Conservation (phyloP, 2,797 vertebrate species). For the Sphenopsis melanotis region DNA sequence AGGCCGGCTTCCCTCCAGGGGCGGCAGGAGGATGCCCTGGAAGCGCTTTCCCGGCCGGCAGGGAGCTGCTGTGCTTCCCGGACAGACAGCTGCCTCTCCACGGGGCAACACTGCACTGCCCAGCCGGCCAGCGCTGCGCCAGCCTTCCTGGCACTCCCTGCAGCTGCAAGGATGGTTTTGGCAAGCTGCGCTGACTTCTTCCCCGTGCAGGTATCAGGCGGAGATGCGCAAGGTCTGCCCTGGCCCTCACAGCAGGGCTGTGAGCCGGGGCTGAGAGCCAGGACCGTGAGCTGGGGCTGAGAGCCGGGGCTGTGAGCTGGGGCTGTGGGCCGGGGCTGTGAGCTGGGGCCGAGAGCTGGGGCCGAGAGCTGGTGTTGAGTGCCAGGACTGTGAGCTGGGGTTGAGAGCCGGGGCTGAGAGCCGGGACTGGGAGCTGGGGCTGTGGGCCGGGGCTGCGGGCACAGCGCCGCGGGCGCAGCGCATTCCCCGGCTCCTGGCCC, state of each 20-base stretch:
- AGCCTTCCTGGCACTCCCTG: not conserved
- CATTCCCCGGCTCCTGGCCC: not conserved
- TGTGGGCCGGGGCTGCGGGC: not conserved
- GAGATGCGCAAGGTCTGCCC: not conserved
- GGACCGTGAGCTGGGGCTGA: too few species aligned
- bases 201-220: not conserved
- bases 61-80: not conserved
- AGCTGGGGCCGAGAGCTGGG: not conserved
- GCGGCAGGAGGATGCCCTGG: not conserved
- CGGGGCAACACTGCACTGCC: fast-evolving
- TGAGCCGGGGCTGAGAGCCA: too few species aligned
- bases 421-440: too few species aligned
- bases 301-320: fast-evolving
- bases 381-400: too few species aligned
- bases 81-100: fast-evolving
- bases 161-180: not conserved
- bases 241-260: fast-evolving
- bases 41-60: not conserved
- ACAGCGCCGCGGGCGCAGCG: fast-evolving
- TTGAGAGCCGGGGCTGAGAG: fast-evolving
- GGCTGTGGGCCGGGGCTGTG: too few species aligned
- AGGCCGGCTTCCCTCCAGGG: not conserved
- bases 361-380: too few species aligned
- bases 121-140: fast-evolving
- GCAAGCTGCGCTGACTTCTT: not conserved